A percentile compares a stretch with the other conserved stretches of the same genome.
Conservation (phyloP, 2,888 invertebrate species). For the Anagyrus pseudococci region DNA sequence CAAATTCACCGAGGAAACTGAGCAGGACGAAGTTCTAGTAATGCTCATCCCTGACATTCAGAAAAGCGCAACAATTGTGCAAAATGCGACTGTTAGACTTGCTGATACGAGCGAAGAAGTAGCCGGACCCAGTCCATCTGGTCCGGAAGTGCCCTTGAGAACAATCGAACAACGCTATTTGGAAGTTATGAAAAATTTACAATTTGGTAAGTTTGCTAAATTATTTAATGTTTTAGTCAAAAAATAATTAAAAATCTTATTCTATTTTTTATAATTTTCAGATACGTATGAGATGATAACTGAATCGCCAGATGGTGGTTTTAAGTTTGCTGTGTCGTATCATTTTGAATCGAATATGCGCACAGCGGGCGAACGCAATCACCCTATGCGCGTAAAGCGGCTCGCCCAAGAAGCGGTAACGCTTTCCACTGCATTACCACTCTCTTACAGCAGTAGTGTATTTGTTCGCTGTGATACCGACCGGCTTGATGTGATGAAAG, state of each 20-base stretch:
- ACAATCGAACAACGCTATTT: constrained; percentile 81
- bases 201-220: constrained; percentile 75
- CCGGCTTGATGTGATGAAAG: constrained; percentile 94
- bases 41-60: constrained; percentile 90
- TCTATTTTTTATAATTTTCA: constrained; percentile 54
- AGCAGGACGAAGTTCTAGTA: constrained; percentile 89
- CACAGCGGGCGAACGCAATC: constrained; percentile 84
- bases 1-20: constrained; percentile 70
- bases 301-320: constrained; percentile 77
- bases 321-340: constrained; percentile 85
- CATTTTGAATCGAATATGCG: constrained; percentile 89
- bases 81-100: constrained; percentile 61
- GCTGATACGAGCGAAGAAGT: constrained; percentile 51
- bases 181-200: constrained; percentile 85
- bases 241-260: constrained; percentile 2
- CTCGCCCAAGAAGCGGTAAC: constrained; percentile 95
- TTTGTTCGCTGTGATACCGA: constrained; percentile 95
- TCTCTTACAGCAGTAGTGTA: constrained; percentile 92
- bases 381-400: constrained; percentile 87
- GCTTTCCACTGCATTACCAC: constrained; percentile 87
- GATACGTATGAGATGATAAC: constrained; percentile 93
- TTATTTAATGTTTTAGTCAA: constrained; percentile 1
- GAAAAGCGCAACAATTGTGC: constrained; percentile 67
- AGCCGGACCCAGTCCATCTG: constrained; percentile 57
- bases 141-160: constrained; percentile 64